Conservation (phyloP, 2,113 vertebrate species). For the Strix aluco region DNA sequence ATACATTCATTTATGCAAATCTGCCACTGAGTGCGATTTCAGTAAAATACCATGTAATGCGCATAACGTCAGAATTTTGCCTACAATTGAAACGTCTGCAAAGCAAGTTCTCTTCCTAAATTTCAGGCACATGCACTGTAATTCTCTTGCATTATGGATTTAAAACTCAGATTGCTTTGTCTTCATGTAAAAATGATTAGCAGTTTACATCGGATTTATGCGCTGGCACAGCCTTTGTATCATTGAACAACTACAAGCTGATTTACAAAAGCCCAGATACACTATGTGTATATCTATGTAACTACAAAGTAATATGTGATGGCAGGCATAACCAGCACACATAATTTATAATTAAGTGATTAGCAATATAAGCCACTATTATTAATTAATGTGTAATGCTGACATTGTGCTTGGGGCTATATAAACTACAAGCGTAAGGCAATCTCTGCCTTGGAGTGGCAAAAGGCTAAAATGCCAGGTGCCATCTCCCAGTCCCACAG, state of each 20-base stretch:
- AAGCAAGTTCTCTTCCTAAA: conserved; percentile 51
- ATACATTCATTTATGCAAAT: conserved; percentile 71
- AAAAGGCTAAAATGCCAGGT: conserved; percentile 9
- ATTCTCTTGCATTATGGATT: conserved; percentile 55
- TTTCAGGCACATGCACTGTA: conserved; percentile 30
- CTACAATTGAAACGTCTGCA: conserved; percentile 57
- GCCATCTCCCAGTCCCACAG: not conserved
- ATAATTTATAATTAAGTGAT: conserved; percentile 69
- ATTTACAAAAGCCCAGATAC: conserved; percentile 59
- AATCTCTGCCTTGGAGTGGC: conserved; percentile 37
- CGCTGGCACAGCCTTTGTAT: conserved; percentile 34
- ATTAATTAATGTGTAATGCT: conserved; percentile 60
- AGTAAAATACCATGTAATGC: conserved; percentile 66
- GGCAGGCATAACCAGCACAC: conserved; percentile 66
- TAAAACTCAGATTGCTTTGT: conserved; percentile 63
- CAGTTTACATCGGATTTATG: conserved; percentile 61
- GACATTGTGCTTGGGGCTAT: conserved; percentile 61
- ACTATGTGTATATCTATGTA: conserved; percentile 19
- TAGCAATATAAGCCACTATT: conserved; percentile 65
- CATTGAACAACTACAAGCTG: conserved; percentile 60
- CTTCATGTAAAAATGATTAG: conserved; percentile 70
- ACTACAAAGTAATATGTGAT: conserved; percentile 59
- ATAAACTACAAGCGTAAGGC: conserved; percentile 35
- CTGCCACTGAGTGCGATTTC: conserved; percentile 62
- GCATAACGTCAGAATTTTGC: conserved; percentile 54